A percentile compares a stretch with the other conserved stretches of the same genome.
Evolutionary conservation across 2,888 invertebrate genomes (phyloP).

Genomic region (Drosophila anomalata): DNA sequence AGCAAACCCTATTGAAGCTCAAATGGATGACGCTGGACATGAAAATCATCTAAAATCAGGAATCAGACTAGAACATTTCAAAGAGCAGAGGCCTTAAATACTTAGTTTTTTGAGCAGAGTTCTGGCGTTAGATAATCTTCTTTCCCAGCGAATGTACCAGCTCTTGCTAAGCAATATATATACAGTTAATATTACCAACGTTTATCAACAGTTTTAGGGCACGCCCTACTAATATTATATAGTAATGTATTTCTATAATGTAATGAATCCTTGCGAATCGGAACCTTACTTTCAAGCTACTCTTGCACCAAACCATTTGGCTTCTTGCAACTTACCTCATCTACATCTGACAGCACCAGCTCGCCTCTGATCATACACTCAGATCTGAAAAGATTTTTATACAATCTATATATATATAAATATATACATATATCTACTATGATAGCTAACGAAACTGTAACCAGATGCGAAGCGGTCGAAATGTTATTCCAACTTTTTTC

Average conservation of each 20-base stretch:
- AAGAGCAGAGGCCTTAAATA: neutral
- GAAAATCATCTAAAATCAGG: neutral
- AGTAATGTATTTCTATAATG: constrained; percentile 16
- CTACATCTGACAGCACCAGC: constrained; percentile 71
- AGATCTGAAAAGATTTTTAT: constrained; percentile 44
- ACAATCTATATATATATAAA: constrained; percentile 45
- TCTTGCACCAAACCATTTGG: constrained; percentile 63
- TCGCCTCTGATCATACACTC: constrained; percentile 54
- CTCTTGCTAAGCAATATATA: constrained; percentile 58
- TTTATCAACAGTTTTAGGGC: constrained; percentile 21
- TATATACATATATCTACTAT: constrained; percentile 3
- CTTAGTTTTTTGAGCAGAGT: constrained; percentile 10
- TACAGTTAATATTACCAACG: constrained; percentile 11
- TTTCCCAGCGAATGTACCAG: constrained; percentile 23
- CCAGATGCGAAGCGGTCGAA: constrained; percentile 18
- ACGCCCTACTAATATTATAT: constrained; percentile 24
- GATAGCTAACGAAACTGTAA: constrained; percentile 40
- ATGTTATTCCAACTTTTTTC: constrained; percentile 41
- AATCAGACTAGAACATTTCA: neutral
- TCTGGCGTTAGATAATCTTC: constrained; percentile 25
- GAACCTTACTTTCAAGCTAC: constrained; percentile 45
- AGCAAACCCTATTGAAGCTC: constrained; percentile 8
- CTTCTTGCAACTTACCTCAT: constrained; percentile 76
- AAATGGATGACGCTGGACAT: constrained; percentile 18
- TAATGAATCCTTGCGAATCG: constrained; percentile 26